Conservation (phyloP, 2,113 vertebrate species). For the Grammatotria lemairii region DNA sequence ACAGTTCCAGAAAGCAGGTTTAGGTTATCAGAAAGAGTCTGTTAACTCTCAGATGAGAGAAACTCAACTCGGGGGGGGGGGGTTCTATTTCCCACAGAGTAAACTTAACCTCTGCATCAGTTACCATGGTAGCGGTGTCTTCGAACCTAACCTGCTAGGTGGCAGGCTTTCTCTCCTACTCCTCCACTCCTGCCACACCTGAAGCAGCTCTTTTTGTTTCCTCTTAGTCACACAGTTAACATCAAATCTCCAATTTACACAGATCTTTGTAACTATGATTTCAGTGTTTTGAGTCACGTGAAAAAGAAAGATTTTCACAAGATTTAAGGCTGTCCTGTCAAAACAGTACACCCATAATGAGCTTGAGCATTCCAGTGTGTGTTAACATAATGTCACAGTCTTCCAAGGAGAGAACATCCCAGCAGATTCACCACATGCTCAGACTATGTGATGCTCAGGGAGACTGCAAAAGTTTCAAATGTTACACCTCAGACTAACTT, state of each 20-base stretch:
- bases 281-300: neutral
- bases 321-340: neutral
- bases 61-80: neutral
- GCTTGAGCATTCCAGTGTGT: neutral
- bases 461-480: neutral
- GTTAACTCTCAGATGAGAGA: neutral
- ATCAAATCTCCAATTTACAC: neutral
- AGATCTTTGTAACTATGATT: neutral
- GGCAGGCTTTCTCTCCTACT: neutral
- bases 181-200: neutral
- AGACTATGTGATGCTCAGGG: neutral
- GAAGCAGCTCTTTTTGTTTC: neutral
- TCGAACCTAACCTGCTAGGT: neutral
- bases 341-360: neutral
- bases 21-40: neutral
- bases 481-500: neutral
- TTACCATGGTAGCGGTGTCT: neutral
- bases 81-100: neutral
- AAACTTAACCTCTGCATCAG: neutral
- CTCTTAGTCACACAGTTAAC: neutral
- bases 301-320: neutral
- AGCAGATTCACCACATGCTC: neutral
- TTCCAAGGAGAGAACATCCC: neutral
- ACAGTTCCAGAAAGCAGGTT: neutral
- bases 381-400: neutral